Base-by-base conservation (phyloP, 2,113 vertebrate genomes). In the Progne subis region DNA sequence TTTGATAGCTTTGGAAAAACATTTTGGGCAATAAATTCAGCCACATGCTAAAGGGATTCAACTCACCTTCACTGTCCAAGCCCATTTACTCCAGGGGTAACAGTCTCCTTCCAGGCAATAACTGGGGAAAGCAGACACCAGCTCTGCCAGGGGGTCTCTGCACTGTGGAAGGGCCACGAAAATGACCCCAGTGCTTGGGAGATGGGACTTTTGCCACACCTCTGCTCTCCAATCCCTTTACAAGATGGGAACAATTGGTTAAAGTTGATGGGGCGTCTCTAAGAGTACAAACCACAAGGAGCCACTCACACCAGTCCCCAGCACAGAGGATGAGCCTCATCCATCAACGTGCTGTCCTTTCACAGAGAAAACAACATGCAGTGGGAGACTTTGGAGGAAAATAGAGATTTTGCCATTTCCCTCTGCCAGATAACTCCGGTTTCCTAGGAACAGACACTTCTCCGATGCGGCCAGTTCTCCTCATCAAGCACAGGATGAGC, bases 401-500 rank as follows among this genome's bases (percentile, higher is more conserved):
- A 77, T 0, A 65, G 61, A 69, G 63, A 80, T 81, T 68, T 88
- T 6, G 4, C 75, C 67, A 75, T 71, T 83, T 90, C 69, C 64
- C 90, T 92, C 68, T 80, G 82, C 79, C 93, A 90, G 90, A 79
- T 44, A 61, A 50, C 68, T 82, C 21, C 0, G 59, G 95, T 93
- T 95, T 90, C 93, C 90, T 91, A 93, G 94, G 92, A 96, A 96
- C 94, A 96, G 90, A 96, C 55, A 86, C 85, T 55, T 37, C 83
- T 86, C 82, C 8, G 5, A 37, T 16, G 82, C 5, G 11, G 87
- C 79, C 90, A 90, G 90, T 93, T 94, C 76, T 96, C 86, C 87
- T 91, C 94, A 96, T 59, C 87, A 72, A 94, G 95, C 90, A 83
- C 88, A 93, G 85, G 95, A 96, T 95, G 94, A 97, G 93, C 76